Evolutionary conservation across 2,888 invertebrate species (phyloP).

Genomic region (Atherix ibis): DNA sequence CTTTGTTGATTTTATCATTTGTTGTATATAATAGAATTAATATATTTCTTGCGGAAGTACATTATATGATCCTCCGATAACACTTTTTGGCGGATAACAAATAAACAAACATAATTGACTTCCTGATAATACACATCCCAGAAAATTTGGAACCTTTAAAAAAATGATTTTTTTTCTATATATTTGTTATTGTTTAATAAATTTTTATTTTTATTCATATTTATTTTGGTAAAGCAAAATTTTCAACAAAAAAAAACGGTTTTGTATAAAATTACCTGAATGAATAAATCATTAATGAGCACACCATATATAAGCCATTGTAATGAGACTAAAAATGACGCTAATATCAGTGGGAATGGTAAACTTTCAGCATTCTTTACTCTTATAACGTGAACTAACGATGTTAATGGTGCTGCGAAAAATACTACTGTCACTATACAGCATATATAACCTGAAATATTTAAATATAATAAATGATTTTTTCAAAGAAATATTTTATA

Average conservation of each 20-base stretch:
- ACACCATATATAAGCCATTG: conserved; percentile 69
- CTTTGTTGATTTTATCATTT: too few relatives aligned
- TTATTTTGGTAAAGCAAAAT: neutral
- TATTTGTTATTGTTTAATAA: neutral
- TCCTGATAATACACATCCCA: conserved; percentile 50
- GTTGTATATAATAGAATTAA: too few relatives aligned
- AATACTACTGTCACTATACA: conserved; percentile 54
- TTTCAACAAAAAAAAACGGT: neutral
- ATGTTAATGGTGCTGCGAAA: conserved; percentile 59
- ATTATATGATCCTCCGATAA: conserved; percentile 10
- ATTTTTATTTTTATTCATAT: too few relatives aligned
- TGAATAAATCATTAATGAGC: conserved; percentile 52
- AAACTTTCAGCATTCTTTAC: conserved; percentile 61
- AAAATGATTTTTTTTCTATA: conserved; percentile 1
- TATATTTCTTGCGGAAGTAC: too few relatives aligned
- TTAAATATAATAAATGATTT: conserved; percentile 16
- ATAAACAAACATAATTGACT: conserved; percentile 55
- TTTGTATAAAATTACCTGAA: conserved; percentile 39
- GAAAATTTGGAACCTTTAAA: conserved; percentile 49
- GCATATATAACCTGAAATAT: conserved; percentile 39
- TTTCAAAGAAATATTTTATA: too few relatives aligned
- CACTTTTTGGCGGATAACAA: conserved; percentile 39
- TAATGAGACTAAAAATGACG: conserved; percentile 56
- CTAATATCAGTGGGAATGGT: conserved; percentile 65
- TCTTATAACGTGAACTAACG: conserved; percentile 55